Conservation (phyloP, 2,113 vertebrate genomes). For the Heterotilapia buettikoferi region DNA sequence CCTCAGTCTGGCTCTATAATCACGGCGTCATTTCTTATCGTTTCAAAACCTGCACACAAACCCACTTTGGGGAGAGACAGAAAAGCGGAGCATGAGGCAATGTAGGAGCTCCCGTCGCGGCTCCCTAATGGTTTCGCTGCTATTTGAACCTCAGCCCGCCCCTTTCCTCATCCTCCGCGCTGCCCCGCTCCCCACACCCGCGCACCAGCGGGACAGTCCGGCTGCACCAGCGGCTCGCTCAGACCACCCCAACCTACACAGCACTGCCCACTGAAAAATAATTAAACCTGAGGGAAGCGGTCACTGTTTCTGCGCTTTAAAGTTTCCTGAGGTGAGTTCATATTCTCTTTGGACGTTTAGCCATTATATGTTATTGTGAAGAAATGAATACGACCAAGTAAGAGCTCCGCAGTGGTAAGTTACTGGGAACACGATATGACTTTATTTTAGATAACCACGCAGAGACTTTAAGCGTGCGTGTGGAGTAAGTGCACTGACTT, state of each 20-base stretch:
- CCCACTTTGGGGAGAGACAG: not conserved
- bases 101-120: not conserved
- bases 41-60: not conserved
- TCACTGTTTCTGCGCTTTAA: not conserved
- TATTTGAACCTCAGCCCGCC: constrained; percentile 32
- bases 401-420: not conserved
- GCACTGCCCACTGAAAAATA: not conserved
- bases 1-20: not conserved
- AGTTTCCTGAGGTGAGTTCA: constrained; percentile 26
- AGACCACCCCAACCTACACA: not conserved
- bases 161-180: constrained; percentile 32
- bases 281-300: not conserved
- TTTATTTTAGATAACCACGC: not conserved
- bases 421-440: not conserved
- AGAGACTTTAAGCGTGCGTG: not conserved
- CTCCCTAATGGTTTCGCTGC: not conserved
- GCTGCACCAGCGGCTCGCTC: not conserved
- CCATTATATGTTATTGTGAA: not conserved
- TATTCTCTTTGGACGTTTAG: not conserved
- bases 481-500: not conserved
- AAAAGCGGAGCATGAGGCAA: not conserved
- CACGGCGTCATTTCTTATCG: not conserved
- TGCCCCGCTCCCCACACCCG: constrained; percentile 4
- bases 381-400: not conserved
- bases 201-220: constrained; percentile 41